Evolutionary conservation across 2,888 invertebrate species (phyloP), one percentile per base, ranked within the genome.

Genomic region (Sturmia bella): DNA sequence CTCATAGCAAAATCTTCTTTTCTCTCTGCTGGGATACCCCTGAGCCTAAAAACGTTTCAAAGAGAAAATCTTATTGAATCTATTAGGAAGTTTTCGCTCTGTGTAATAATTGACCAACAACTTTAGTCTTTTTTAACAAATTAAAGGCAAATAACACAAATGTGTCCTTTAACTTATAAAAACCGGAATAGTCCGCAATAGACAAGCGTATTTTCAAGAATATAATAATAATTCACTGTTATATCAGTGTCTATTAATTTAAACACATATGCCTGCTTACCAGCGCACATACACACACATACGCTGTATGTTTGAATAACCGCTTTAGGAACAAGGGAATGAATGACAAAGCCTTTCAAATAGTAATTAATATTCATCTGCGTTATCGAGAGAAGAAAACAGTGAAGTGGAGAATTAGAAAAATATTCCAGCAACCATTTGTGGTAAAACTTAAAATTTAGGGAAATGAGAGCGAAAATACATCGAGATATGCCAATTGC

Each of bases 311-410:
- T 6, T 4, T 27, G 6, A 27, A 6, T 27, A 27, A 43, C 48
- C 48, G 17, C 15, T 24, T 37, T 39, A 37, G 56, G 37, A 52
- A 56, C 52, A 86, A 87, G 84, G 86, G 86, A 86, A 87, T 88
- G 86, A 86, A 87, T 88, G 88, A 87, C 87, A 87, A 75, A 64
- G 86, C 86, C 87, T 88, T 88, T 88, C 88, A 88, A 88, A 88
- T 87, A 87, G 87, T 89, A 89, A 89, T 89, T 89, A 89, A 89
- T 89, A 88, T 89, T 88, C 88, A 88, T 88, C 87, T 86, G 24
- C 54, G 54, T 54, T 68, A 68, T 69, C 32, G 37, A 86, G 37
- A 86, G 79, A 86, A 84, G 83, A 85, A 85, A 85, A 85, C 85
- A 84, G 84, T 79, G 78, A 80, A 79, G 80, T 48, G 19, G 48